Percentiles rank a stretch among this genome's conserved stretches.
phyloP scores from a whole-genome alignment of 2,113 vertebrate species.

The Urocitellus parryii region DNA sequence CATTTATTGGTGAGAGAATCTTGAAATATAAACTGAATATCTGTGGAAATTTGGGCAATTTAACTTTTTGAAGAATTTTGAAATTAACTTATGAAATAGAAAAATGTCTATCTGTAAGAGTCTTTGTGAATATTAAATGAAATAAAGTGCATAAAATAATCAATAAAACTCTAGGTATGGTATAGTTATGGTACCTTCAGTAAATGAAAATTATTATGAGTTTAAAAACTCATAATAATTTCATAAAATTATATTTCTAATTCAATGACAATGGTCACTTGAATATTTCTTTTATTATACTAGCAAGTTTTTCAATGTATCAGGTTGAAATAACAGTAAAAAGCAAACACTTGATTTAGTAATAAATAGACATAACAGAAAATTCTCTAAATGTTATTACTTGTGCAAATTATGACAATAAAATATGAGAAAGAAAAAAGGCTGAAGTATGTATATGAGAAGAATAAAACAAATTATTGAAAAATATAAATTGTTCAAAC shows the following conservation, averaged over 20 bases:
- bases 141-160: neutral
- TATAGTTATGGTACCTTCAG: neutral
- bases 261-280: neutral
- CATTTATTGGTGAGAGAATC: neutral
- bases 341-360: constrained; percentile 24
- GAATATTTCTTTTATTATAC: neutral
- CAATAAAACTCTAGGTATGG: neutral
- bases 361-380: neutral
- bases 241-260: neutral
- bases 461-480: constrained; percentile 1
- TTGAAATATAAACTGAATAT: neutral
- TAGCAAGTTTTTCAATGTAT: neutral
- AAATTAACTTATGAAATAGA: neutral
- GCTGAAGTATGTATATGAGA: neutral
- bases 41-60: neutral
- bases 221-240: neutral
- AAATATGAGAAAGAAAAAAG: constrained; percentile 31
- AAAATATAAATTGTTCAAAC: constrained; percentile 25
- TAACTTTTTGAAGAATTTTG: neutral
- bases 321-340: constrained; percentile 9
- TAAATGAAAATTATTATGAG: neutral
- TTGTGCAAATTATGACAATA: constrained; percentile 33
- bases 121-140: constrained; percentile 32
- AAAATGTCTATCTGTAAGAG: neutral
- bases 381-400: constrained; percentile 37